These are phyloP conservation scores for Callipepla squamata DNA, from an alignment of 2,113 vertebrate genomes.

Conservation along the genomic window DNA sequence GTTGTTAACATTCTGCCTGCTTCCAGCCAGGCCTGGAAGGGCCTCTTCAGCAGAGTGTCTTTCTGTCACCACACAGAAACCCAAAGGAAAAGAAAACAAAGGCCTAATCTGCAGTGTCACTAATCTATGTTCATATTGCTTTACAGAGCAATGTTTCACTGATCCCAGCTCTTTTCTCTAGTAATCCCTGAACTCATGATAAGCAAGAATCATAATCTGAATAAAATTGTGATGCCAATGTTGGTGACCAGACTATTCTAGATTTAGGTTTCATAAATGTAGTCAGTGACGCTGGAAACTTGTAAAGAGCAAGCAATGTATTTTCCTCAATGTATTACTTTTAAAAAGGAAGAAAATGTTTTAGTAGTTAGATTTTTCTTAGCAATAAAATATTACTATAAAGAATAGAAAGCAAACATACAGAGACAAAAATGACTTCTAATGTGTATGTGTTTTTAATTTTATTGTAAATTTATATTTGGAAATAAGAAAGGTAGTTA, in stretches of 20 bases:
- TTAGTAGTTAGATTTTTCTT: background rate
- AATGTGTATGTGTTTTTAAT: background rate
- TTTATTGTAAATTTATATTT: background rate
- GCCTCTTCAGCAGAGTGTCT: background rate
- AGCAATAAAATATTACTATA: background rate
- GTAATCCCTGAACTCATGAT: background rate
- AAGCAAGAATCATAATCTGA: background rate
- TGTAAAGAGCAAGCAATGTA: background rate
- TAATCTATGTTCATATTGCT: background rate
- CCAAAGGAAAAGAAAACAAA: background rate
- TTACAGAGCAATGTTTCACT: background rate
- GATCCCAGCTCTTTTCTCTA: background rate
- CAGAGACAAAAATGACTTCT: background rate
- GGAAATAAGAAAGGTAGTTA: background rate
- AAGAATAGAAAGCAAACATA: background rate
- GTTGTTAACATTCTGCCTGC: background rate
- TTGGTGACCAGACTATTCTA: background rate
- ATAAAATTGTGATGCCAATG: background rate
- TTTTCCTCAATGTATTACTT: background rate
- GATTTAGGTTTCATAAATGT: background rate
- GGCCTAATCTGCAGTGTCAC: background rate
- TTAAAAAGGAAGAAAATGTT: background rate
- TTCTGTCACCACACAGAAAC: background rate
- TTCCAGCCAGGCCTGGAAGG: background rate
- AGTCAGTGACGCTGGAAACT: background rate